Base-by-base conservation (phyloP, 2,888 invertebrate species). In the Dynastes grantii region DNA sequence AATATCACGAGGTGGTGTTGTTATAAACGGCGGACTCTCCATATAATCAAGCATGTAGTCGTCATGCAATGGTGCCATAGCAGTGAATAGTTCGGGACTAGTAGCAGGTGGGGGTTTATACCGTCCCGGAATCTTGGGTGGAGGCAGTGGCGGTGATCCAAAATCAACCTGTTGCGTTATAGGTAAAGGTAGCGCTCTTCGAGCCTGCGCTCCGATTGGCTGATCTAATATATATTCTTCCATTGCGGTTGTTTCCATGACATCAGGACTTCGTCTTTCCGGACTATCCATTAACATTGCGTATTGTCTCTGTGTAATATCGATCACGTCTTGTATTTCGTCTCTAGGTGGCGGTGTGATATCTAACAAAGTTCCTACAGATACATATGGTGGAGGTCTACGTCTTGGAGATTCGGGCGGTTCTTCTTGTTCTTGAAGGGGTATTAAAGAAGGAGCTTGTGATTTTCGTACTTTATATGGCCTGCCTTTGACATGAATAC, bases 221-320 rank as follows among this genome's bases (percentile, higher is more conserved):
- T 63, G 55, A 49, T 75, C 73, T 27, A 75, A 11, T 45, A 61
- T 11, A n/a, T 40, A 49, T 40, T 45, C 45, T 29, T 68, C 68
- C 11, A 29, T 29, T 51, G 68, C 8, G 13, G 22, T 27, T 13
- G 40, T 27, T 61, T 61, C 61, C 45, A 13, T 9, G 11, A 2
- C 13, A 27, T 11, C 51, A 11, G 49, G 45, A 1, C 22, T 8
- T 45, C 64, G 53, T 49, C 51, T 22, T 16, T 76, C 76, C 11
- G 65, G 76, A 76, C 76, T 76, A 27, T 76, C 76, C 51, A 64
- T 27, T 49, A 76, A 65, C 64, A 55, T 55, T 13, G 65, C 65
- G 9, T 76, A 76, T 22, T 76, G 76, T 16, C 22, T 45, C 4
- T 49, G 32, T 13, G 76, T 65, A 9, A 37, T 29, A 40, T 22